phyloP scores from a whole-genome alignment of 2,113 vertebrate species.

The Python bivittatus region DNA sequence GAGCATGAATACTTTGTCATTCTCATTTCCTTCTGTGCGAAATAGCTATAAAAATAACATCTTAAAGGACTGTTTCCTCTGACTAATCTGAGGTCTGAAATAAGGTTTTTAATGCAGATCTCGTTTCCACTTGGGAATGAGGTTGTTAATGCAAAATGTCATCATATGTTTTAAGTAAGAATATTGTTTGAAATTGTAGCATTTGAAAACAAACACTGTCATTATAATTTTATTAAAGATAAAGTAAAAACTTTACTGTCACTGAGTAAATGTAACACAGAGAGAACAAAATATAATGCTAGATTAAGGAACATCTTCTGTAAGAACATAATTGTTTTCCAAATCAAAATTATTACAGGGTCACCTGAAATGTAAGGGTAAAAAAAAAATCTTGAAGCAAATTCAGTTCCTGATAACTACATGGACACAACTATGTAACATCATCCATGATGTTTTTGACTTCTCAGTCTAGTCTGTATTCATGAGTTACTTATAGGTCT shows the following conservation, averaged over 20 bases:
- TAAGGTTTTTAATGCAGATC: background rate
- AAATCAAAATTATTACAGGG: background rate
- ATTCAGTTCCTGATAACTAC: background rate
- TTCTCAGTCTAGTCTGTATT: background rate
- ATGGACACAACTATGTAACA: background rate
- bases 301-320: background rate
- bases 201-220: background rate
- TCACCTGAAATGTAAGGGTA: background rate
- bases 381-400: background rate
- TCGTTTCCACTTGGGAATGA: background rate
- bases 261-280: background rate
- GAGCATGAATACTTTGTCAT: slow-evolving; percentile 43
- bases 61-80: slow-evolving; percentile 43
- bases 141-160: background rate
- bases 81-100: slow-evolving; percentile 20
- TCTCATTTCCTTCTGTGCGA: slow-evolving; percentile 44
- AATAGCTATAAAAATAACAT: slow-evolving; percentile 60
- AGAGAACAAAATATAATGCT: background rate
- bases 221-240: background rate
- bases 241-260: background rate
- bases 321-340: background rate
- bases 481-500: background rate
- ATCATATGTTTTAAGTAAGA: rapidly evolving
- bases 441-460: background rate
- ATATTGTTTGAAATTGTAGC: rapidly evolving